phyloP scores from a whole-genome alignment of 2,888 invertebrate genomes.

The Notodonta ziczac region DNA sequence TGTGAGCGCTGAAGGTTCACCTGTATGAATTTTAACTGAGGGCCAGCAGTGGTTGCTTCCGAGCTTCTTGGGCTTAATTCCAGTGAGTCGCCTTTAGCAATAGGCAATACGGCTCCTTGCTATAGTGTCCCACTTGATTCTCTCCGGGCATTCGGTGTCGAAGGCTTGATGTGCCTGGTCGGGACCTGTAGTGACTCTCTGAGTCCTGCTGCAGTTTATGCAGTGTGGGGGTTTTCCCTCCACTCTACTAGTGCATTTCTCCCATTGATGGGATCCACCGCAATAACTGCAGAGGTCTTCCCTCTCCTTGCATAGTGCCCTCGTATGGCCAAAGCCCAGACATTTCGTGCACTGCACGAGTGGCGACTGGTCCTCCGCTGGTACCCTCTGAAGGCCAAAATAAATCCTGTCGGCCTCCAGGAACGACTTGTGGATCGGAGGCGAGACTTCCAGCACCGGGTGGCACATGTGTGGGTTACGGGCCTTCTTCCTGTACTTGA shows the following conservation, averaged over 20 bases:
- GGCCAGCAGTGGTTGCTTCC: too few species aligned
- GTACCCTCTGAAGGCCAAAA: background rate
- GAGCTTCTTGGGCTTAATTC: too few species aligned
- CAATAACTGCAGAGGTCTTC: conserved; percentile 32
- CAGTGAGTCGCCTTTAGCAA: too few species aligned
- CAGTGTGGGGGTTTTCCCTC: conserved; percentile 6
- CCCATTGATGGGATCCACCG: conserved; percentile 19
- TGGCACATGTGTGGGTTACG: conserved; percentile 21
- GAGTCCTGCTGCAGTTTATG: background rate
- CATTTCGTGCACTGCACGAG: conserved; percentile 26
- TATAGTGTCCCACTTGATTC: too few species aligned
- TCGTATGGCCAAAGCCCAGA: conserved; percentile 36
- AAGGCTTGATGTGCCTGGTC: too few species aligned
- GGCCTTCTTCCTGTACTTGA: conserved; percentile 28
- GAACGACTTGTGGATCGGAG: too few species aligned
- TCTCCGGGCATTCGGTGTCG: too few species aligned
- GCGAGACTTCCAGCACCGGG: background rate
- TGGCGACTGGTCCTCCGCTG: conserved; percentile 16
- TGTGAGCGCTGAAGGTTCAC: too few species aligned
- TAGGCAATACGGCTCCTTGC: too few species aligned
- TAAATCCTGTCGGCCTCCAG: too few species aligned
- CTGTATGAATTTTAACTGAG: conserved; percentile 22
- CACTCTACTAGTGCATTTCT: conserved; percentile 12
- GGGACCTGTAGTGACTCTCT: background rate
- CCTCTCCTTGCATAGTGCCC: conserved; percentile 7